Percentiles rank a stretch among this genome's conserved stretches.
Conservation (phyloP, 2,113 vertebrate genomes). For the Tringa solitaria region DNA sequence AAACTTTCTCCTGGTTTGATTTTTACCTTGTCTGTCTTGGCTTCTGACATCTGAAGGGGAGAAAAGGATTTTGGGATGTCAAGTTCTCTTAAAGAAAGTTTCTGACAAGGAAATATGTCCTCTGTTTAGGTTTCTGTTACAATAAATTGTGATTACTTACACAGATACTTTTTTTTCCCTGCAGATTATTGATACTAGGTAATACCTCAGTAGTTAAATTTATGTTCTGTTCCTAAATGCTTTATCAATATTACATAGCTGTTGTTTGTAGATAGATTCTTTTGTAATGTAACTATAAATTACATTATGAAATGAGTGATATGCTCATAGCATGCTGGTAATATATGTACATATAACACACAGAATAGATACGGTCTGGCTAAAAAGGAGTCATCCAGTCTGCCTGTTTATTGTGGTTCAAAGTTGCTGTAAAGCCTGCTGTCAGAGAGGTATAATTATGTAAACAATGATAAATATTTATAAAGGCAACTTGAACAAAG, state of each 20-base stretch:
- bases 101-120: slow-evolving; percentile 6
- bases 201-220: slow-evolving; percentile 22
- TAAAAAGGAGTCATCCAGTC: neutral
- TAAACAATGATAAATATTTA: slow-evolving; percentile 54
- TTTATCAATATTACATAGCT: slow-evolving; percentile 54
- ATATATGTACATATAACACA: neutral
- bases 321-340: neutral
- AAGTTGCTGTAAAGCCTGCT: slow-evolving; percentile 16
- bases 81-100: slow-evolving; percentile 41
- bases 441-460: slow-evolving; percentile 3
- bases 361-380: neutral
- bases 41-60: slow-evolving; percentile 78
- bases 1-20: slow-evolving; percentile 70
- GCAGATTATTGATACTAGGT: neutral
- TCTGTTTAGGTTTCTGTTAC: slow-evolving; percentile 34
- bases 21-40: slow-evolving; percentile 72
- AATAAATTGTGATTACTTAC: slow-evolving; percentile 26
- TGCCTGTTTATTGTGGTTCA: slow-evolving; percentile 28
- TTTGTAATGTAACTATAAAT: slow-evolving; percentile 42
- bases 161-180: neutral
- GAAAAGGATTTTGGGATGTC: slow-evolving; percentile 51
- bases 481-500: slow-evolving; percentile 24
- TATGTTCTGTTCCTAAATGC: slow-evolving; percentile 39
- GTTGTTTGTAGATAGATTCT: slow-evolving; percentile 16
- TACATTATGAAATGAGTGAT: slow-evolving; percentile 20